These are phyloP conservation scores for Cynopterus sphinx DNA, from an alignment of 2,797 vertebrate species.

Conservation along the genomic window DNA sequence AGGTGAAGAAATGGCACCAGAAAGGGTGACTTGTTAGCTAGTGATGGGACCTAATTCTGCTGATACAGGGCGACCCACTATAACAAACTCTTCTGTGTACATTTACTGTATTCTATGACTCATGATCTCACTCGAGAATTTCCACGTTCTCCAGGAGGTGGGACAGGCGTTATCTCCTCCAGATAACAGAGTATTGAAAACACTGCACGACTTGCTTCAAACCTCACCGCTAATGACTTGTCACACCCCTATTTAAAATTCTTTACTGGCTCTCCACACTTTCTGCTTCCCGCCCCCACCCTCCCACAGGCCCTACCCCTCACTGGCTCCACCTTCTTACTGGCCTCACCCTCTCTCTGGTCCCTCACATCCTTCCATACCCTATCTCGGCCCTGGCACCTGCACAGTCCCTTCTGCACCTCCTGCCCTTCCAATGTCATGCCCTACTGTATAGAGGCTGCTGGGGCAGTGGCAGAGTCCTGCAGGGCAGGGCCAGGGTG, in stretches of 20 bases:
- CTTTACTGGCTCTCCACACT: background rate
- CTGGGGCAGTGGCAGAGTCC: background rate
- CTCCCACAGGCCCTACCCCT: background rate
- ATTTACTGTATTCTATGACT: background rate
- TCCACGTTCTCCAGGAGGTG: background rate
- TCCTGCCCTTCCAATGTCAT: background rate
- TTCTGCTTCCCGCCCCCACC: fast-evolving
- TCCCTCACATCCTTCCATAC: background rate
- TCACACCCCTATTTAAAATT: background rate
- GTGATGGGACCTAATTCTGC: background rate
- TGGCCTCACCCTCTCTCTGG: background rate
- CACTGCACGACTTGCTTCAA: background rate
- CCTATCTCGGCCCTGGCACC: background rate
- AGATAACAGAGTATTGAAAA: background rate
- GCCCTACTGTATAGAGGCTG: background rate
- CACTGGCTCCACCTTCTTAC: background rate
- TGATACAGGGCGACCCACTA: background rate
- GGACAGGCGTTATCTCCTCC: background rate
- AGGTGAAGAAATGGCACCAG: background rate
- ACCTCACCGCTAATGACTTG: background rate
- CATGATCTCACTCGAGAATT: background rate
- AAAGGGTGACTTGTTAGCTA: background rate
- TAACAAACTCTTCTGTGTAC: fast-evolving
- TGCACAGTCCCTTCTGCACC: background rate
- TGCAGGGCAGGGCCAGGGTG: background rate